Conservation (phyloP, 2,888 invertebrate species). For the Macrostomum cliftonense region DNA sequence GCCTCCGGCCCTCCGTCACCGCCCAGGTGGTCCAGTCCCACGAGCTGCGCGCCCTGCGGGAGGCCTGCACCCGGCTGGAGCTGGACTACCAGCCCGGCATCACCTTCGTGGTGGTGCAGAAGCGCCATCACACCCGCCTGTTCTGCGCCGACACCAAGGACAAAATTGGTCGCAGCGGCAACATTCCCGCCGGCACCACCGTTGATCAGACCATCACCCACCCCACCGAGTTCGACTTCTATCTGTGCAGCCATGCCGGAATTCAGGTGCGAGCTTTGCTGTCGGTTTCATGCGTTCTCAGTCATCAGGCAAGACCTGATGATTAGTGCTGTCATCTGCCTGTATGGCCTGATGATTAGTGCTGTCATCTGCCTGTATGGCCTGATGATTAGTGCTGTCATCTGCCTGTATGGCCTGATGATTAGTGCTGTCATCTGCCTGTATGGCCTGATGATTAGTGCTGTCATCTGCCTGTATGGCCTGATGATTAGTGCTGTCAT, state of each 20-base stretch:
- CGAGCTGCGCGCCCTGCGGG: conserved; percentile 86
- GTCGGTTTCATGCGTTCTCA: no score
- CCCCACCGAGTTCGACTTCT: conserved; percentile 99
- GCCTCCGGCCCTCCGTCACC: no score
- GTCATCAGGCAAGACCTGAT: no score
- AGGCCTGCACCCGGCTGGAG: conserved; percentile 80
- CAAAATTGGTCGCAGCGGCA: conserved; percentile 59
- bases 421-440: no score
- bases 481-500: no score
- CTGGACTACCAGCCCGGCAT: conserved; percentile 94
- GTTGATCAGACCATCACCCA: conserved; percentile 99
- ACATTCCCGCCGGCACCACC: conserved; percentile 97
- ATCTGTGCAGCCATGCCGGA: conserved; percentile 60
- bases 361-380: no score
- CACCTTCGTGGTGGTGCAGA: conserved; percentile 94
- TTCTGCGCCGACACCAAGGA: conserved; percentile 98
- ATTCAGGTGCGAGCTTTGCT: conserved; percentile 27
- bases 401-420: no score
- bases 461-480: no score
- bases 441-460: no score
- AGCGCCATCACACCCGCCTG: conserved; percentile 89
- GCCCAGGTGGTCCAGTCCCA: conserved; percentile 58
- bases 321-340: no score
- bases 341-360: no score
- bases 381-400: no score